Percentiles rank a stretch among this genome's conserved stretches.
phyloP scores from a whole-genome alignment of 2,113 vertebrate genomes.

The Erpornis zantholeuca region DNA sequence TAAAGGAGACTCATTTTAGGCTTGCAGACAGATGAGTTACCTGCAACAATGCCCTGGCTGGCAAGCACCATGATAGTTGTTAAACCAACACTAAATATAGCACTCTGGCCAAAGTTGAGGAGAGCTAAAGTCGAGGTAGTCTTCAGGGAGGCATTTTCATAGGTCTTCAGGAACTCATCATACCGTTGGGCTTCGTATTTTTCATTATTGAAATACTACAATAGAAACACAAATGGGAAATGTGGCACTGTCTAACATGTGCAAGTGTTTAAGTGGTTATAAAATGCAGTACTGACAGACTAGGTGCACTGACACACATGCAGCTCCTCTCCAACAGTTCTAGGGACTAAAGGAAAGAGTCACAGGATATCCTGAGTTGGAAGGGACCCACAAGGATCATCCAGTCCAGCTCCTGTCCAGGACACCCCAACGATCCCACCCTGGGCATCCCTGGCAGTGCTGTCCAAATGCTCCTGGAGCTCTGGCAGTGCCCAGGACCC shows the following conservation, averaged over 20 bases:
- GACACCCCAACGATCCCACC: not conserved
- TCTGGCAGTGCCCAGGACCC: not conserved
- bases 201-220: conserved; percentile 98
- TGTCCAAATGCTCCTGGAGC: not conserved
- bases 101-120: conserved; percentile 95
- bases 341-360: not conserved
- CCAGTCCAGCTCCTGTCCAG: not conserved
- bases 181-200: conserved; percentile 94
- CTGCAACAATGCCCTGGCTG: conserved; percentile 92
- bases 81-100: conserved; percentile 91
- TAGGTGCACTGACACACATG: not conserved
- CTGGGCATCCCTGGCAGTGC: fast-evolving
- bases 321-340: not conserved
- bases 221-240: not conserved
- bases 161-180: conserved; percentile 88
- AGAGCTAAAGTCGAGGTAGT: conserved; percentile 92
- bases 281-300: not conserved
- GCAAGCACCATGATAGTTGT: conserved; percentile 93
- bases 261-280: not conserved
- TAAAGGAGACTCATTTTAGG: not conserved
- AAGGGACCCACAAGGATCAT: not conserved
- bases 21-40: conserved; percentile 62
- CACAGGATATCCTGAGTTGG: not conserved
- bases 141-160: conserved; percentile 92
- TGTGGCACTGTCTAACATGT: not conserved